Evolutionary conservation across 2,888 invertebrate species (phyloP), one percentile per base, ranked within the genome.

Genomic region (Drosophila leonis): DNA sequence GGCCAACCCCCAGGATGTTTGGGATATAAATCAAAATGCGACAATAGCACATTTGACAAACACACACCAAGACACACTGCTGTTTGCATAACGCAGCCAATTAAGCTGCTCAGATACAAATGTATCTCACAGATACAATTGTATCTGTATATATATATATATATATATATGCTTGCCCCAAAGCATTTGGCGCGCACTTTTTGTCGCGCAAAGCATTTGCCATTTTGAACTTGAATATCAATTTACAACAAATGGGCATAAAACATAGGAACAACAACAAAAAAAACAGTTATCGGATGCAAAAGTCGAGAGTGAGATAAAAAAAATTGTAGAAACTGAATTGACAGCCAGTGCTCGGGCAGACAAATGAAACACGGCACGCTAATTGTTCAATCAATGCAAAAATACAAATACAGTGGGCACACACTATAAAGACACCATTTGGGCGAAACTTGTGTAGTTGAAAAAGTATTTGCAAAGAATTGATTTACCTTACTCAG

Each of bases 161-260:
- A n/a, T n/a, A n/a, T n/a, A n/a, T n/a, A 18, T 56, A 35, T 20
- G 60, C 51, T 71, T 70, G 63, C 65, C 69, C 65, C 67, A 77
- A 42, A 83, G 62, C 78, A 78, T 77, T 83, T 85, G 78, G 83
- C 86, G 83, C 83, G 72, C 75, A 87, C 68, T 88, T 80, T 80
- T 83, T 79, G 78, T 80, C 84, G 89, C 89, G 90, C 84, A 90
- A 86, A 88, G 61, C 76, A 88, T 88, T 87, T 88, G 88, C 63
- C 88, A 88, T 61, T 86, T 87, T 91, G 91, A 91, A 91, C 91
- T 91, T 91, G 91, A 91, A 87, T 88, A 90, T 87, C 90, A 91
- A 91, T 91, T 91, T 87, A 90, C 90, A 90, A 86, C 84, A 80
- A 80, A 75, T 60, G 55, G 49, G 31, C 54, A 65, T 52, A 64